Conservation (phyloP, 2,888 invertebrate species). For the Eledona agricola region DNA sequence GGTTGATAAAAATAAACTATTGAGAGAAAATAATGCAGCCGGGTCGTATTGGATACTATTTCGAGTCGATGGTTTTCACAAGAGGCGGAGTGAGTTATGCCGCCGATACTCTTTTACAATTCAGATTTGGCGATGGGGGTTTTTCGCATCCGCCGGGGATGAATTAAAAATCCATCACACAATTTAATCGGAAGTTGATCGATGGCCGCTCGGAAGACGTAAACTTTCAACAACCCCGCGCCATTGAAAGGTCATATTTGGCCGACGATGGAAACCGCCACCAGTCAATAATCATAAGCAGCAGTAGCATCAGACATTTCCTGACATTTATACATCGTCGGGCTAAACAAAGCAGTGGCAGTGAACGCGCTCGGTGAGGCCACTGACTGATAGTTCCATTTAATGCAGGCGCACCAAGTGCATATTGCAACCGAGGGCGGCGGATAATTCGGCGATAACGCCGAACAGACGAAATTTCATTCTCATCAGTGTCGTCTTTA, state of each 20-base stretch:
- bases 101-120: slow-evolving; percentile 42
- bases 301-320: slow-evolving; percentile 22
- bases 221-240: slow-evolving; percentile 10
- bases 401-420: no score
- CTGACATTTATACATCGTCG: slow-evolving; percentile 14
- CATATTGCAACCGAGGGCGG: no score
- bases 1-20: slow-evolving; percentile 35
- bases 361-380: slow-evolving; percentile 11
- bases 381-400: slow-evolving; percentile 17
- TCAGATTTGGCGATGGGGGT: slow-evolving; percentile 32
- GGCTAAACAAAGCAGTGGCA: slow-evolving; percentile 19
- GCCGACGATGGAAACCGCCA: no score
- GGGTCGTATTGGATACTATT: slow-evolving; percentile 39
- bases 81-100: slow-evolving; percentile 39
- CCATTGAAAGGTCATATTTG: no score
- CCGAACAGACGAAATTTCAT: slow-evolving; percentile 1
- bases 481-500: background rate
- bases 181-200: slow-evolving; percentile 19
- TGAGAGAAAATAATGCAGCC: slow-evolving; percentile 34
- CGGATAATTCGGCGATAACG: slow-evolving; percentile 1
- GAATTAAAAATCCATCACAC: slow-evolving; percentile 26
- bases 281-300: slow-evolving; percentile 22
- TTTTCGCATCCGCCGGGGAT: slow-evolving; percentile 6
- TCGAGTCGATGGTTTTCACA: slow-evolving; percentile 35
- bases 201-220: slow-evolving; percentile 10